These are phyloP conservation scores for Apteryx mantelli DNA, from an alignment of 2,113 vertebrate genomes.

Conservation along the genomic window DNA sequence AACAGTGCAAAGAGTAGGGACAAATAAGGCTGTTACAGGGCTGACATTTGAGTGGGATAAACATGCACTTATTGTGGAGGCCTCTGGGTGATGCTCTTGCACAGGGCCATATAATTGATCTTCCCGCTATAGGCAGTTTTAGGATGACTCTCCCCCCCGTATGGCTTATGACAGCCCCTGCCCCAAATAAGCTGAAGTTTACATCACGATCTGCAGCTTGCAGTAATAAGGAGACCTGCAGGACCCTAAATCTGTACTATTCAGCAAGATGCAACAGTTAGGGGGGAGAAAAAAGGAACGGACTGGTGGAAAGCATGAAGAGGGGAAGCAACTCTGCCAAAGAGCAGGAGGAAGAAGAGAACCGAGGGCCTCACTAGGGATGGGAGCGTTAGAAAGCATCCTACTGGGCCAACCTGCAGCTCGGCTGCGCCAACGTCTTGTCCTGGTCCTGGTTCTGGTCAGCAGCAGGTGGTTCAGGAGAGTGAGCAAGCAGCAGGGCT, in stretches of 20 bases:
- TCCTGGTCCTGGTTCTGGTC: too few species aligned
- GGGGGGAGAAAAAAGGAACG: background rate
- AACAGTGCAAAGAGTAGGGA: background rate
- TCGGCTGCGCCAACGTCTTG: background rate
- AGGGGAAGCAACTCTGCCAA: background rate
- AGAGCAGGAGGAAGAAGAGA: background rate
- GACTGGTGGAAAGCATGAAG: background rate
- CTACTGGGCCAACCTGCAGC: background rate
- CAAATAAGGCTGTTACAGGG: background rate
- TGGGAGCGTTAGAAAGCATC: rapidly evolving
- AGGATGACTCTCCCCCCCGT: background rate
- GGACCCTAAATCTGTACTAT: background rate
- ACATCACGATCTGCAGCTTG: background rate
- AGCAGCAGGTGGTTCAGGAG: too few species aligned
- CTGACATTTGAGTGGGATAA: background rate
- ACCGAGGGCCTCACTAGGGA: rapidly evolving
- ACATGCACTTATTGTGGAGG: background rate
- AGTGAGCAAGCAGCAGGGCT: background rate
- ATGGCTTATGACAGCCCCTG: background rate
- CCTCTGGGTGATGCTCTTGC: slow-evolving; percentile 69
- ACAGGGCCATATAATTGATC: background rate
- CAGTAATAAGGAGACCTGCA: background rate
- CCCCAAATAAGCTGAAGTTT: background rate
- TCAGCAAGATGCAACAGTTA: background rate
- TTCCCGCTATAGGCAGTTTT: background rate